These are phyloP conservation scores for Epicauta chinensis DNA, from an alignment of 1,140 invertebrate species.

Conservation along the genomic window DNA sequence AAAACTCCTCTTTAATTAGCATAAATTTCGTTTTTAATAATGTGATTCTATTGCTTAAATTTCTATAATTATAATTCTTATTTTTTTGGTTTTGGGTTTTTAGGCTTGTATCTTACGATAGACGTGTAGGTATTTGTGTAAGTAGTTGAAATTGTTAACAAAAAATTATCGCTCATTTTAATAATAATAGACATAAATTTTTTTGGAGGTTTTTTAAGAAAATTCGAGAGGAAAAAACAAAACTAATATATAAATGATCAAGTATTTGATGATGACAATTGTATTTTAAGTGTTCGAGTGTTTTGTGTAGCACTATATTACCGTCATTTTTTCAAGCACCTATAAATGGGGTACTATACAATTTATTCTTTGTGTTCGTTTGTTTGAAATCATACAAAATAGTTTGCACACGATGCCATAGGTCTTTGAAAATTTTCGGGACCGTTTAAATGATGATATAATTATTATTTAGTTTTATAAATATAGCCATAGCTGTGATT, in stretches of 20 bases:
- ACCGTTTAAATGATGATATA: not conserved
- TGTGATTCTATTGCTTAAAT: slow-evolving; percentile 27
- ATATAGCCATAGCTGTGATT: slow-evolving; percentile 37
- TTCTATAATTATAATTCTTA: not conserved
- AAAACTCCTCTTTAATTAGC: slow-evolving; percentile 24
- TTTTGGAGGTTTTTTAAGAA: too few species aligned
- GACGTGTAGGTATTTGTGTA: slow-evolving; percentile 21
- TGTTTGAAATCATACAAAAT: too few species aligned
- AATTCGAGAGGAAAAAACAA: too few species aligned
- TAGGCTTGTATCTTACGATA: slow-evolving; percentile 17
- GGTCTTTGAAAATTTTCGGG: slow-evolving; percentile 18
- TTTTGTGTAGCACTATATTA: slow-evolving; percentile 19
- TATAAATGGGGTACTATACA: slow-evolving; percentile 17
- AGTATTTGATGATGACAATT: not conserved
- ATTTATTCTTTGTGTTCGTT: slow-evolving; percentile 21
- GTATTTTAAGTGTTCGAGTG: slow-evolving; percentile 16
- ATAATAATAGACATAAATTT: too few species aligned
- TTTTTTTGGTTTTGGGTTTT: slow-evolving; percentile 25
- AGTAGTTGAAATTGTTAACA: not conserved
- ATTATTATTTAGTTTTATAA: slow-evolving; percentile 6
- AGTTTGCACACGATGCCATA: slow-evolving; percentile 28
- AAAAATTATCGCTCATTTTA: too few species aligned
- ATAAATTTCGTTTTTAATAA: slow-evolving; percentile 19
- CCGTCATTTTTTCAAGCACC: slow-evolving; percentile 17
- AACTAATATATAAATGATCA: slow-evolving; percentile 1